Percentiles rank a stretch among this genome's conserved stretches.
Evolutionary conservation across 2,888 invertebrate genomes (phyloP).

Genomic region (Microctonus aethiopoides): DNA sequence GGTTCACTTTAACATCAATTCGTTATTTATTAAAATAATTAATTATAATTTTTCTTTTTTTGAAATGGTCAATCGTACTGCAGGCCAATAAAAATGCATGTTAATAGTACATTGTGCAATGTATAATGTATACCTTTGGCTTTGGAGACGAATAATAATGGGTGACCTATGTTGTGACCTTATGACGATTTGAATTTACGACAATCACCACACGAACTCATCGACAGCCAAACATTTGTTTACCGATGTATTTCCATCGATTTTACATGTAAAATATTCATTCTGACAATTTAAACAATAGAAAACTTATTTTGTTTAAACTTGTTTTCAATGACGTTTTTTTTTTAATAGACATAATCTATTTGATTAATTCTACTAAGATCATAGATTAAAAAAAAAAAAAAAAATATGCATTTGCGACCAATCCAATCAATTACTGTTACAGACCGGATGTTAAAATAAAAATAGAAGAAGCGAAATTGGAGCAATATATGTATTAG

Average conservation of each 20-base stretch:
- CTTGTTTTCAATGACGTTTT: no score
- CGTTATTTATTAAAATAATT: no score
- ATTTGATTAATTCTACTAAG: no score
- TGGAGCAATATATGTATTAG: no score
- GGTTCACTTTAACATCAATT: no score
- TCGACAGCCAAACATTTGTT: neutral
- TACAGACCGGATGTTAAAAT: no score
- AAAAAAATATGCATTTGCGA: no score
- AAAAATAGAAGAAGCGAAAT: no score
- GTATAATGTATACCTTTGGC: neutral
- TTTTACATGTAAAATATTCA: neutral
- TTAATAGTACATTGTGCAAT: conserved; percentile 8
- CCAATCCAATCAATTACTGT: no score
- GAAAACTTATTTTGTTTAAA: neutral
- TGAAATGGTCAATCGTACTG: neutral
- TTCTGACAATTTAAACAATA: neutral
- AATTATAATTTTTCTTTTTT: no score
- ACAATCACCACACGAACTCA: neutral
- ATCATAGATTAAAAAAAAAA: no score
- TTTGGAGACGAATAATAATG: conserved; percentile 11
- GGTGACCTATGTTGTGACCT: conserved; percentile 19
- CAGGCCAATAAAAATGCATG: neutral
- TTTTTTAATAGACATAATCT: no score
- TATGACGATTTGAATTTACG: conserved; percentile 1
- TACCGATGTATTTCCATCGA: neutral